Evolutionary conservation across 2,113 vertebrate species (phyloP), one percentile per base, ranked within the genome.

Genomic region (Salvelinus namaycush): DNA sequence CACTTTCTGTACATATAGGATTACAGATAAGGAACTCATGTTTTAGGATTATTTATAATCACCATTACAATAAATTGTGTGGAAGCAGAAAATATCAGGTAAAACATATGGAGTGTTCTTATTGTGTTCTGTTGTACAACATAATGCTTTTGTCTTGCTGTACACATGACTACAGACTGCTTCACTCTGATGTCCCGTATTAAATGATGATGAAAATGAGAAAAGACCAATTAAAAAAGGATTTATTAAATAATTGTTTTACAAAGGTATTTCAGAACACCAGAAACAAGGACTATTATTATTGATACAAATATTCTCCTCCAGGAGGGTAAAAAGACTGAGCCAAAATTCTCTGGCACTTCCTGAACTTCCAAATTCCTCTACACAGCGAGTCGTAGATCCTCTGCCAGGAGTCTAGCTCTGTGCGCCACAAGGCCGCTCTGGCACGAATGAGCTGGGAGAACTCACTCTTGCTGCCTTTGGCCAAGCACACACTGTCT

Each of bases 401-500:
- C 73, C n/a, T 77, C 72, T 81, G 16, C 86, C 81, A 88, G 0
- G 76, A 76, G 22, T 87, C 77, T 29, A 88, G 22, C 72, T 88
- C 80, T 16, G 80, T 77, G 22, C 73, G 65, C 83, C 84, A 87
- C 5, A 89, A 71, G 65, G 48, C 26, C 26, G 75, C 73, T 73
- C 83, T 83, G 67, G 79, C 74, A 24, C 85, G 81, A 31, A 88
- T 83, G 66, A 77, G 29, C 73, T 80, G 76, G 29, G 86, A 81
- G 3, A 62, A 5, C 26, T 87, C 80, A 74, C 70, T 87, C 51
- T 87, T 86, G 72, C 77, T 88, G 1, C 83, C 87, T 72, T 81
- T 80, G 31, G 87, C 79, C 65, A 89, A 68, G 75, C 72, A 82
- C 0, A 89, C 49, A 18, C 85, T 82, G n/a, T 84, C 82, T 75